phyloP scores from a whole-genome alignment of 1,140 invertebrate genomes.

The Meteorus sp. region DNA sequence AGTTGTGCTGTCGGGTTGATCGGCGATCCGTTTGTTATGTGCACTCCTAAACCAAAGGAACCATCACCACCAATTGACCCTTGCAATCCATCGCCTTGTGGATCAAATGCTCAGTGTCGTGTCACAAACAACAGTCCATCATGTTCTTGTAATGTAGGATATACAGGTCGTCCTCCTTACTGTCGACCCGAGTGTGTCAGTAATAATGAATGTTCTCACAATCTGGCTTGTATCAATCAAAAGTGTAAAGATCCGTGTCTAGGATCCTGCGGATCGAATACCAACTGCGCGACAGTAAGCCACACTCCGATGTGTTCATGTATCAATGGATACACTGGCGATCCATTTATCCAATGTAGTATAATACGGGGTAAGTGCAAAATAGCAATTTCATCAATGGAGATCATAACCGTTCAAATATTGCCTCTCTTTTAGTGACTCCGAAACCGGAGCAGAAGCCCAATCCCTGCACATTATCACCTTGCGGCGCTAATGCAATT shows the following conservation, averaged over 20 bases:
- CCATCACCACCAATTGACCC: constrained; percentile 56
- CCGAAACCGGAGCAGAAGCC: neutral
- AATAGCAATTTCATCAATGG: no score
- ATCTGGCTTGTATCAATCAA: constrained; percentile 62
- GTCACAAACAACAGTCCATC: constrained; percentile 63
- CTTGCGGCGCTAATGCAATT: constrained; percentile 74
- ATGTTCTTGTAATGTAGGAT: constrained; percentile 62
- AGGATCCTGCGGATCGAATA: constrained; percentile 60
- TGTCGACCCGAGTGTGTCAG: constrained; percentile 63
- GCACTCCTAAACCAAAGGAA: constrained; percentile 37
- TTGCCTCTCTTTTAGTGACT: constrained; percentile 1
- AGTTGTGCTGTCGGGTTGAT: constrained; percentile 67
- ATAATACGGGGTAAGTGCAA: constrained; percentile 59
- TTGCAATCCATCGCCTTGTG: constrained; percentile 73
- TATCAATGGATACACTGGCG: constrained; percentile 66
- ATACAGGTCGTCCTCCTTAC: constrained; percentile 56
- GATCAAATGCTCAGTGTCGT: constrained; percentile 69
- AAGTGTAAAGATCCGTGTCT: constrained; percentile 65
- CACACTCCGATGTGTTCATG: constrained; percentile 67
- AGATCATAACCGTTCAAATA: no score
- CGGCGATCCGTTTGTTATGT: constrained; percentile 71
- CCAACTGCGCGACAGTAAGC: constrained; percentile 70
- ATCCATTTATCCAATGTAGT: constrained; percentile 72
- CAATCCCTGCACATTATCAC: constrained; percentile 69
- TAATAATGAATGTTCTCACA: constrained; percentile 60